phyloP scores from a whole-genome alignment of 2,888 invertebrate genomes.

The Nomada hirtipes region DNA sequence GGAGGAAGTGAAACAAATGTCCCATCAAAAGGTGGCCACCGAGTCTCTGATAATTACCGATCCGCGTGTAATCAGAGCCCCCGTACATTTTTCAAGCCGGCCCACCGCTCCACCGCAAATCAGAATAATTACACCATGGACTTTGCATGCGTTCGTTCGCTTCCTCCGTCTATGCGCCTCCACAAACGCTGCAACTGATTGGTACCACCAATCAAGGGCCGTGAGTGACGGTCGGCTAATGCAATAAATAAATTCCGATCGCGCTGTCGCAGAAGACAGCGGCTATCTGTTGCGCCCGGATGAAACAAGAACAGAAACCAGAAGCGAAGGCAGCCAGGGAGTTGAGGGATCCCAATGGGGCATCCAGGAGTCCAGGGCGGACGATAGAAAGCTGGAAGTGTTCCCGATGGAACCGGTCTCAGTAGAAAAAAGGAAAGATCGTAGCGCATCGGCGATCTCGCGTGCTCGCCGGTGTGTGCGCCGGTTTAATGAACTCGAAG shows the following conservation, averaged over 20 bases:
- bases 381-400: constrained; percentile 75
- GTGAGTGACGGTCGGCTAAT: constrained; percentile 79
- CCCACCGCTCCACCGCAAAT: constrained; percentile 32
- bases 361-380: constrained; percentile 61
- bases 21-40: constrained; percentile 38
- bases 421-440: constrained; percentile 53
- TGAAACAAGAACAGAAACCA: constrained; percentile 1
- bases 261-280: constrained; percentile 68
- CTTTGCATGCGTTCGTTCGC: constrained; percentile 33
- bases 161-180: constrained; percentile 21
- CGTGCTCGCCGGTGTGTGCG: constrained; percentile 48
- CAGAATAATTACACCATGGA: constrained; percentile 50
- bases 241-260: constrained; percentile 80
- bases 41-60: constrained; percentile 46
- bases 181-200: constrained; percentile 65
- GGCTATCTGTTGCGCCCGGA: constrained; percentile 62
- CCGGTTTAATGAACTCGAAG: constrained; percentile 69
- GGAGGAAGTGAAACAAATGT: constrained; percentile 33
- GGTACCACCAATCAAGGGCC: constrained; percentile 75
- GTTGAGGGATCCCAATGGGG: constrained; percentile 57
- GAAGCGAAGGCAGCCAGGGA: constrained; percentile 1
- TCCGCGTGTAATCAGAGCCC: constrained; percentile 45
- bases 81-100: constrained; percentile 24
- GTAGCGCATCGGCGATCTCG: constrained; percentile 58
- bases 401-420: constrained; percentile 74